These are phyloP conservation scores for Cecidostiba fungosa DNA, from an alignment of 2,888 invertebrate genomes.

Conservation along the genomic window DNA sequence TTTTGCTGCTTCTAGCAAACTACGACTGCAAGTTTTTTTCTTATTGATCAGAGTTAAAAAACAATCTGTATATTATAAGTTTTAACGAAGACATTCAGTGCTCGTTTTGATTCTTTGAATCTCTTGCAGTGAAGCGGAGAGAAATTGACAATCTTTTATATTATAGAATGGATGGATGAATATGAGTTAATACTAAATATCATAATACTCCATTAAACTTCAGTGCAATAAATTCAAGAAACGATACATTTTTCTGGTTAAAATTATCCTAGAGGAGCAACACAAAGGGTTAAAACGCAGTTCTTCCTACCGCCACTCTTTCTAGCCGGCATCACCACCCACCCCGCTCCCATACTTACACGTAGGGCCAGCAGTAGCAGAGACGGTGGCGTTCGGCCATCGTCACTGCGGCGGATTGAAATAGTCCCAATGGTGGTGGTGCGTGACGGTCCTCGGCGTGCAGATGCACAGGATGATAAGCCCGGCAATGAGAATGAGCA, in stretches of 20 bases:
- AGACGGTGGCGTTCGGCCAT: not conserved
- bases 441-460: slow-evolving; percentile 85
- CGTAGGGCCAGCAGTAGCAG: not conserved
- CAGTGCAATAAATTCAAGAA: not conserved
- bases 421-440: slow-evolving; percentile 94
- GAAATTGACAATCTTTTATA: not conserved
- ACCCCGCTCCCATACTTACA: not conserved
- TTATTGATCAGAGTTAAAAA: not conserved
- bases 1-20: not conserved
- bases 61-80: not conserved
- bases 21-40: not conserved
- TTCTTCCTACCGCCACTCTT: not conserved
- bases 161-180: not conserved
- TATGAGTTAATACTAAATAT: not conserved
- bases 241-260: not conserved
- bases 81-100: not conserved
- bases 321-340: not conserved
- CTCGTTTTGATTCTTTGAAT: not conserved
- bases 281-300: not conserved
- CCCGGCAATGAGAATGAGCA: slow-evolving; percentile 89
- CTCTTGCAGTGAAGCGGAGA: not conserved
- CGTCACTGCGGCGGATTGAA: slow-evolving; percentile 88
- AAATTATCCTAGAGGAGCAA: not conserved
- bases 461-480: slow-evolving; percentile 89
- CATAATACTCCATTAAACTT: not conserved